Evolutionary conservation across 2,888 invertebrate genomes (phyloP), one percentile per base, ranked within the genome.

Genomic region (Ennomos erosarius): DNA sequence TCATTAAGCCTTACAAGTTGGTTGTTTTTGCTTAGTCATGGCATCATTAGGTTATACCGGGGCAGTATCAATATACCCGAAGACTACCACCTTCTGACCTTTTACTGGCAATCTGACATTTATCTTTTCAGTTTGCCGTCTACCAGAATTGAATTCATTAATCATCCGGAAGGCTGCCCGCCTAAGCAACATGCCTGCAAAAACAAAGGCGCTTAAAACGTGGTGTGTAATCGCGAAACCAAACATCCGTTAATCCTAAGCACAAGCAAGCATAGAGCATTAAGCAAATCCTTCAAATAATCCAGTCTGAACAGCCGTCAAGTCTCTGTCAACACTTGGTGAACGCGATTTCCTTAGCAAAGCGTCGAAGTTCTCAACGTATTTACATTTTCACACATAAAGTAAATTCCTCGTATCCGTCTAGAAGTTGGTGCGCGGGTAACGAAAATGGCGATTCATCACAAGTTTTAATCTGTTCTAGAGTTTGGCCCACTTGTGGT

Each of bases 341-440:
- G 77, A 79, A 84, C 82, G 84, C 79, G 87, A 88, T 88, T 90
- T 87, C 82, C 86, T 87, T 79, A 69, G 79, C 78, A 79, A 58
- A 80, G 82, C 80, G 73, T 76, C 72, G 81, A 88, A 89, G 82
- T 88, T 87, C 79, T 72, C 74, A 72, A 75, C 81, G 81, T 90
- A 90, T 90, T 90, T 89, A 89, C 90, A 90, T 90, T 89, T 90
- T 87, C 85, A 85, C 87, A 89, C 84, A 87, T 86, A 85, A 87
- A 89, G 87, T 85, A 85, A 86, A 90, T 87, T 84, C 76, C 87
- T 81, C 82, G 81, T 81, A 85, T 82, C 59, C 55, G 52, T 60
- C 83, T 78, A 79, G 78, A 84, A 87, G 82, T 86, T 82, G 78
- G 81, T 83, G 84, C 79, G 81, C 72, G 76, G 79, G 76, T 79